Evolutionary conservation across 2,797 vertebrate genomes (phyloP).

Genomic region (Taenioides sp.): DNA sequence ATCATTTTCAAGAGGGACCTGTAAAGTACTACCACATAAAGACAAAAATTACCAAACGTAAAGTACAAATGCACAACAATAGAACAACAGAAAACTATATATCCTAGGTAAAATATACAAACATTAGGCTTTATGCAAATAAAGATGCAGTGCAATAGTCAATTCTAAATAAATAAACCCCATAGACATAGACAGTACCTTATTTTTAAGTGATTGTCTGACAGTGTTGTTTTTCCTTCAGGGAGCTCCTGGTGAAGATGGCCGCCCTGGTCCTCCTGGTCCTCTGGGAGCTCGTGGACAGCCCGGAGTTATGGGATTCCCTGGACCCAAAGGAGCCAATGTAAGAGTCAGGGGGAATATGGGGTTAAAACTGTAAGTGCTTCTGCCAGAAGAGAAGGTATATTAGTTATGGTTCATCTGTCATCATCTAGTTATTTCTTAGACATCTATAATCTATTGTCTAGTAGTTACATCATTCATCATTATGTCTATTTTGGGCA

Average conservation of each 20-base stretch:
- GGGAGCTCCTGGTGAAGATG: slow-evolving; percentile 90
- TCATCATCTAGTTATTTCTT: neutral
- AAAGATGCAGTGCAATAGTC: neutral
- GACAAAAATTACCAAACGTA: no score
- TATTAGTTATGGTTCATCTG: neutral
- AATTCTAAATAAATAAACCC: neutral
- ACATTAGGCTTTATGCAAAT: neutral
- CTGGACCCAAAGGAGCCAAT: slow-evolving; percentile 91
- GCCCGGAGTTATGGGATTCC: slow-evolving; percentile 97
- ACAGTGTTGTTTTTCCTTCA: slow-evolving; percentile 12
- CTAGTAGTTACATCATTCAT: neutral
- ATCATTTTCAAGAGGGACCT: no score
- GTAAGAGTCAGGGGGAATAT: slow-evolving; percentile 71
- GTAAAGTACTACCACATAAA: no score
- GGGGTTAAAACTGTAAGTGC: neutral
- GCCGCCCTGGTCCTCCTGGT: slow-evolving; percentile 91
- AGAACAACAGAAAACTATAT: no score
- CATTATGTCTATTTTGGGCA: no score
- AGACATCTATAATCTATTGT: neutral
- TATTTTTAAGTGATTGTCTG: neutral
- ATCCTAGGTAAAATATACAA: no score
- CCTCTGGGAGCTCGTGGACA: slow-evolving; percentile 91
- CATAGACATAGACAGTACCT: neutral
- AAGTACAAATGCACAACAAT: no score
- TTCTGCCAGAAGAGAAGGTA: neutral